Percentiles rank a stretch among this genome's conserved stretches.
phyloP scores from a whole-genome alignment of 1,140 invertebrate species.

The Oedothorax gibbosus region DNA sequence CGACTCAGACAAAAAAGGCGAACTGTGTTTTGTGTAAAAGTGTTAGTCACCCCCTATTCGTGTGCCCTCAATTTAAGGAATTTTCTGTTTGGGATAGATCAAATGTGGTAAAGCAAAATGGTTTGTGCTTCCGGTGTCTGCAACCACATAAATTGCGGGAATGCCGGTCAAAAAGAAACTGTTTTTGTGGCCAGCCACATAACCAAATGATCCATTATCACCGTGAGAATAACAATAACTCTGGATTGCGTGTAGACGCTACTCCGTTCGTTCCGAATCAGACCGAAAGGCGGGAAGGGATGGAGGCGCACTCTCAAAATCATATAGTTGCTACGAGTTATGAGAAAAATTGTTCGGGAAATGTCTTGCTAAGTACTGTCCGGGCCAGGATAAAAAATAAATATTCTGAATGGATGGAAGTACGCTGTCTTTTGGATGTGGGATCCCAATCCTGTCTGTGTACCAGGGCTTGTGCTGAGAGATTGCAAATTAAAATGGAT shows the following conservation, averaged over 20 bases:
- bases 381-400: neutral
- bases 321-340: neutral
- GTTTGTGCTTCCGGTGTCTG: neutral
- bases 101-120: neutral
- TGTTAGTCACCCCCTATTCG: neutral
- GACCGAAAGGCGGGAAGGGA: neutral
- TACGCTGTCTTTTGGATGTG: slow-evolving; percentile 2
- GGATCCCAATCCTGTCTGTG: neutral
- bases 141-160: neutral
- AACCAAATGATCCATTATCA: neutral
- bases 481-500: neutral
- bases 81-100: neutral
- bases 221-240: neutral
- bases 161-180: slow-evolving; percentile 6
- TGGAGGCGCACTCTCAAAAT: neutral
- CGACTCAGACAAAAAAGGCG: neutral
- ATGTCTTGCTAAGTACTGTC: neutral
- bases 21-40: neutral
- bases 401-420: neutral
- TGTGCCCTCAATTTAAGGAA: neutral
- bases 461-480: neutral
- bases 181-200: slow-evolving; percentile 11
- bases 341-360: neutral
- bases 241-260: neutral
- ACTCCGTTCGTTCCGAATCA: neutral